Conservation (phyloP, 1,140 invertebrate species). For the Rhagoletis zephyria region DNA sequence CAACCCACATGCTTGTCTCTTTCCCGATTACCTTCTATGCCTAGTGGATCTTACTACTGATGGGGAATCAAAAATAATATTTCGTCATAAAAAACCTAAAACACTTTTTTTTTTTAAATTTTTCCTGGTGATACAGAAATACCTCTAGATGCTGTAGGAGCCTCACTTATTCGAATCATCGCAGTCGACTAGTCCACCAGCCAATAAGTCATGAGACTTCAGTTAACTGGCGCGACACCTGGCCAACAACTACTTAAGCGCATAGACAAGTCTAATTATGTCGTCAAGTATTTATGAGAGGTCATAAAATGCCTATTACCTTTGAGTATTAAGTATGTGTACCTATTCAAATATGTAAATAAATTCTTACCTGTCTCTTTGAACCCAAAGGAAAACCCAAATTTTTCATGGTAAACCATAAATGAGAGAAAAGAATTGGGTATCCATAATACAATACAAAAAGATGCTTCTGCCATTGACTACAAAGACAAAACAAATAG, state of each 20-base stretch:
- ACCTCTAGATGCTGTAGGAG: no score
- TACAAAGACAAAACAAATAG: neutral
- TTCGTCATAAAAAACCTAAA: no score
- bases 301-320: slow-evolving; percentile 29
- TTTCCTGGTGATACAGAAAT: no score
- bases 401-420: neutral
- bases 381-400: neutral
- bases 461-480: neutral
- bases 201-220: neutral
- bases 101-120: no score
- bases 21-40: no score
- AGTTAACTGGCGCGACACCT: slow-evolving; percentile 29
- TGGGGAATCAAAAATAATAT: no score
- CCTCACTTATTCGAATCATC: no score
- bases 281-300: slow-evolving; percentile 22
- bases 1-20: no score
- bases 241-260: slow-evolving; percentile 24
- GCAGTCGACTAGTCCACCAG: neutral
- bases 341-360: slow-evolving; percentile 7
- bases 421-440: neutral
- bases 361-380: neutral
- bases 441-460: neutral
- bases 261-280: slow-evolving; percentile 15
- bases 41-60: no score
- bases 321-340: slow-evolving; percentile 21